A percentile compares a stretch with the other conserved stretches of the same genome.
Evolutionary conservation across 2,888 invertebrate species (phyloP).

Genomic region (Merodon equestris): DNA sequence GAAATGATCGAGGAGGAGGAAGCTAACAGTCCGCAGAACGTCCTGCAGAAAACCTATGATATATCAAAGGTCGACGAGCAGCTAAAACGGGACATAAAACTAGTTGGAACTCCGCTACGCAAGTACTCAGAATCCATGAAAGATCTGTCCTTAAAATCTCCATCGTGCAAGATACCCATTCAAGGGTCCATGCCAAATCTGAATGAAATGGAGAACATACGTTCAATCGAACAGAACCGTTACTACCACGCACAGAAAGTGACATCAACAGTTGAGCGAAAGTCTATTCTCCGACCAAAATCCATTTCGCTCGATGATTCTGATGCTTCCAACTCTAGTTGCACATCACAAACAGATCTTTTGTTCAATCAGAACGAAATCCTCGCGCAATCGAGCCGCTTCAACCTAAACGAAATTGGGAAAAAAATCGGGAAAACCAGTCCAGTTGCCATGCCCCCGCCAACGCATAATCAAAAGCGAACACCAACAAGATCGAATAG

Average conservation of each 20-base stretch:
- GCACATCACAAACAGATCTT: slow-evolving; percentile 73
- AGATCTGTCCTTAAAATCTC: slow-evolving; percentile 74
- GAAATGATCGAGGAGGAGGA: slow-evolving; percentile 76
- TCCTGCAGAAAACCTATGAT: slow-evolving; percentile 42
- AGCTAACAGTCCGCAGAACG: slow-evolving; percentile 58
- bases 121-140: slow-evolving; percentile 78
- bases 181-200: slow-evolving; percentile 79
- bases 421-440: slow-evolving; percentile 69
- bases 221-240: slow-evolving; percentile 78
- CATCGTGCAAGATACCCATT: slow-evolving; percentile 72
- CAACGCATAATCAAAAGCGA: background rate
- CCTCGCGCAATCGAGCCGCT: slow-evolving; percentile 78
- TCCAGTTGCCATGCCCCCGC: slow-evolving; percentile 35
- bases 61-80: slow-evolving; percentile 58
- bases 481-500: slow-evolving; percentile 34
- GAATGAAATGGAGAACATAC: slow-evolving; percentile 76
- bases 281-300: slow-evolving; percentile 45
- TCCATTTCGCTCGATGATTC: slow-evolving; percentile 59
- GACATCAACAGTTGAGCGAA: slow-evolving; percentile 1
- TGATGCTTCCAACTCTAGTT: slow-evolving; percentile 71
- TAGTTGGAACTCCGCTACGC: slow-evolving; percentile 76
- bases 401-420: slow-evolving; percentile 76
- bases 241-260: slow-evolving; percentile 71
- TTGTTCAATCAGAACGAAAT: slow-evolving; percentile 78
- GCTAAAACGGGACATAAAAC: slow-evolving; percentile 75